phyloP scores from a whole-genome alignment of 2,888 invertebrate species.

The Trimorus sp. region DNA sequence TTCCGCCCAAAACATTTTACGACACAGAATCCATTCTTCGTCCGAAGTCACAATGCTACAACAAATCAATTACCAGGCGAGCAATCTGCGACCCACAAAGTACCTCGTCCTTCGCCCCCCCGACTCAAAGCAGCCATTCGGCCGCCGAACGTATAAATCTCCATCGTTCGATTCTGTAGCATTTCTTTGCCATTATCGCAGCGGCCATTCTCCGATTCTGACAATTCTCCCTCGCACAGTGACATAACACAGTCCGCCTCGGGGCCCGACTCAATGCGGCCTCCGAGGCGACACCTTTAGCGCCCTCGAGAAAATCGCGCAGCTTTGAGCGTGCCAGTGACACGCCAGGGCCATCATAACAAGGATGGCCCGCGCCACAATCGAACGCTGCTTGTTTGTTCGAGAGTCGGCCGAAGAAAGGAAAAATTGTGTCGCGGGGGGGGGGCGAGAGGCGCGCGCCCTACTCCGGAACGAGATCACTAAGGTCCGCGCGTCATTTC shows the following conservation, averaged over 20 bases:
- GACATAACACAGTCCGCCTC: conserved; percentile 74
- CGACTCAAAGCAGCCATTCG: conserved; percentile 40
- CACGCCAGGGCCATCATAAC: conserved; percentile 52
- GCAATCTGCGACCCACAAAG: conserved; percentile 36
- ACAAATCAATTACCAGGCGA: conserved; percentile 56
- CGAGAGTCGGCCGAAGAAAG: conserved; percentile 70
- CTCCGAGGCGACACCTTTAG: conserved; percentile 73
- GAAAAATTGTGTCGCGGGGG: conserved; percentile 24
- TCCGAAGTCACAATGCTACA: conserved; percentile 19
- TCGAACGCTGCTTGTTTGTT: conserved; percentile 74
- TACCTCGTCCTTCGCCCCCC: conserved; percentile 14
- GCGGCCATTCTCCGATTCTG: conserved; percentile 61
- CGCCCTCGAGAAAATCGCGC: conserved; percentile 73
- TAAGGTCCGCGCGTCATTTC: conserved; percentile 12
- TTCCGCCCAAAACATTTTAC: conserved; percentile 20
- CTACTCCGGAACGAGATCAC: conserved; percentile 1
- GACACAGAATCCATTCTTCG: conserved; percentile 7
- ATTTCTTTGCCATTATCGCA: conserved; percentile 56
- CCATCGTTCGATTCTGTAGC: conserved; percentile 55
- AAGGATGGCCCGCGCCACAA: conserved; percentile 69
- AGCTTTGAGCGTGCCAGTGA: conserved; percentile 67
- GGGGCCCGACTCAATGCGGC: conserved; percentile 59
- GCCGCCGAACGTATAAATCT: conserved; percentile 38
- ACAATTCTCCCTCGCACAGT: conserved; percentile 63
- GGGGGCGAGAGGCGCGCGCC: conserved; percentile 77